phyloP scores from a whole-genome alignment of 2,888 invertebrate species.

The Sinelater perroti region DNA sequence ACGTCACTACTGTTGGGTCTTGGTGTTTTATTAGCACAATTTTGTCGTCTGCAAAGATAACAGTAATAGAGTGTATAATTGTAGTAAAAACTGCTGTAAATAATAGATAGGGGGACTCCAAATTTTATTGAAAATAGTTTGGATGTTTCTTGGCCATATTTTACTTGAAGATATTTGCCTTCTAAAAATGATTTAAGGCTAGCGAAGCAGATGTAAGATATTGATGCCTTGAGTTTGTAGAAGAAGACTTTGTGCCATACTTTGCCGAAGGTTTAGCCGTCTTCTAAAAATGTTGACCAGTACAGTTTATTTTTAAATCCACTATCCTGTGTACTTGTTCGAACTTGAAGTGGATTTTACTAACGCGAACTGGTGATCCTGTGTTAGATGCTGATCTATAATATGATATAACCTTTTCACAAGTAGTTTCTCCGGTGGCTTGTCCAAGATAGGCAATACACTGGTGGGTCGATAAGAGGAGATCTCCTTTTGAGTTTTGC shows the following conservation, averaged over 20 bases:
- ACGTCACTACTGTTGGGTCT: no score
- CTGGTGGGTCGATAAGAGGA: not conserved
- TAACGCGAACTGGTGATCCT: slow-evolving; percentile 2
- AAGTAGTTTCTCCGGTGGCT: not conserved
- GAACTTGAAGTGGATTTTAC: not conserved
- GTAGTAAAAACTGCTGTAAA: no score
- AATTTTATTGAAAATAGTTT: not conserved
- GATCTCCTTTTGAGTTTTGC: not conserved
- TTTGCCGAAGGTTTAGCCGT: slow-evolving; percentile 39
- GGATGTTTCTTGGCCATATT: not conserved
- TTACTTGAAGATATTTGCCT: not conserved
- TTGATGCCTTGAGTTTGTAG: slow-evolving; percentile 1
- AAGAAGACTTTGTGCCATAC: slow-evolving; percentile 41
- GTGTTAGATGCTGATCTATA: not conserved
- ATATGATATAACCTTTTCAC: not conserved
- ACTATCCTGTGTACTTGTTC: slow-evolving; percentile 4
- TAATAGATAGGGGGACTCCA: no score
- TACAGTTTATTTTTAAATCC: not conserved
- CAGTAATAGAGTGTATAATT: no score
- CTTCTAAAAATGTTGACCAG: not conserved
- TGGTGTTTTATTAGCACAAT: no score
- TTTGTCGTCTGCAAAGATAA: no score
- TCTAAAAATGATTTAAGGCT: no score
- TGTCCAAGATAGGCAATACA: not conserved
- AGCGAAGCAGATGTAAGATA: no score